Percentiles rank a stretch among this genome's conserved stretches.
phyloP scores from a whole-genome alignment of 2,888 invertebrate genomes.

The Xylota segnis region DNA sequence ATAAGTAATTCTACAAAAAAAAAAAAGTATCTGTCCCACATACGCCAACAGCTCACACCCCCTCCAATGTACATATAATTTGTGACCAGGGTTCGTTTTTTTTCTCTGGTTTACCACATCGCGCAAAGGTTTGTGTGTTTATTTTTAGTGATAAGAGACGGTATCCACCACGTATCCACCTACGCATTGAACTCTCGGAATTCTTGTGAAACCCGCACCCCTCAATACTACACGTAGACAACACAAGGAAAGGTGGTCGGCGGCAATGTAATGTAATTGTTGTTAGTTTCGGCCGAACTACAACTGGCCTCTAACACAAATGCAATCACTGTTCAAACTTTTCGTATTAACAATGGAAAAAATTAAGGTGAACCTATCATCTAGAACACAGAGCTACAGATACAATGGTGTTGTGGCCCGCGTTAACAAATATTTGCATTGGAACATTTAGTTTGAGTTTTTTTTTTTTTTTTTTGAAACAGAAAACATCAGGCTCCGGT shows the following conservation, averaged over 20 bases:
- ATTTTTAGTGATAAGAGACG: slow-evolving; percentile 62
- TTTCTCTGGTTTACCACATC: slow-evolving; percentile 36
- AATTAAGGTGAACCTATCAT: slow-evolving; percentile 73
- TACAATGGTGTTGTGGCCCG: slow-evolving; percentile 79
- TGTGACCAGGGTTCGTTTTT: slow-evolving; percentile 50
- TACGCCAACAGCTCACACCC: slow-evolving; percentile 47
- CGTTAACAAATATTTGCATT: slow-evolving; percentile 83
- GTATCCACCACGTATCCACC: slow-evolving; percentile 69
- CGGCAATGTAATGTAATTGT: slow-evolving; percentile 41
- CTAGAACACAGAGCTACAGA: slow-evolving; percentile 63
- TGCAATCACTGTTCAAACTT: slow-evolving; percentile 75
- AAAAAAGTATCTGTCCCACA: slow-evolving; percentile 64
- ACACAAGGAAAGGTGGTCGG: slow-evolving; percentile 40
- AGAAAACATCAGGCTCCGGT: slow-evolving; percentile 68
- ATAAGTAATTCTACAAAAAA: slow-evolving; percentile 60
- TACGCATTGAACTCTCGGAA: slow-evolving; percentile 69
- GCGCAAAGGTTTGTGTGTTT: slow-evolving; percentile 58
- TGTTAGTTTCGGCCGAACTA: slow-evolving; percentile 60
- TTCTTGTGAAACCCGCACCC: slow-evolving; percentile 51
- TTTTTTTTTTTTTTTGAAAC: slow-evolving; percentile 39
- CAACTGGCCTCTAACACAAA: slow-evolving; percentile 50
- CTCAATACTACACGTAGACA: slow-evolving; percentile 19
- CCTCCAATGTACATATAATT: slow-evolving; percentile 56
- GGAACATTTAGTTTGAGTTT: slow-evolving; percentile 73
- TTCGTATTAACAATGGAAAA: slow-evolving; percentile 66